Percentiles rank a stretch among this genome's conserved stretches.
Evolutionary conservation across 2,888 invertebrate genomes (phyloP).

Genomic region (Gandaritis pyraliata): DNA sequence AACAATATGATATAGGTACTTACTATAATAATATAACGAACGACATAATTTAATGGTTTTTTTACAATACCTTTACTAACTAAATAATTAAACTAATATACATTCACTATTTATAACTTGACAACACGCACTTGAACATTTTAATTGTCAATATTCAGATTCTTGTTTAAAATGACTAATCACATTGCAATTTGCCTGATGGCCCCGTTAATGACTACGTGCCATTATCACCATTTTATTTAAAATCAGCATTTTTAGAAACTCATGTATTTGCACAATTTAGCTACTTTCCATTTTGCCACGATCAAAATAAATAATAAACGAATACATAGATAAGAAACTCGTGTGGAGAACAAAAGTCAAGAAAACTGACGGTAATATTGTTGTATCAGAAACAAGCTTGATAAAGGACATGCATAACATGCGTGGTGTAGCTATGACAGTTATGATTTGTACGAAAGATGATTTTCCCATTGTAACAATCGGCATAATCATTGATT

Average conservation of each 20-base stretch:
- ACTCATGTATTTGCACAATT: constrained; percentile 31
- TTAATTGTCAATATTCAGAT: constrained; percentile 1
- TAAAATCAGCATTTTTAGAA: constrained; percentile 40
- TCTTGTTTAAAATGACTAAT: constrained; percentile 23
- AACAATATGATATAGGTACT: no score
- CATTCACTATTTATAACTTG: neutral
- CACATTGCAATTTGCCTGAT: constrained; percentile 30
- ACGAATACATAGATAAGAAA: constrained; percentile 20
- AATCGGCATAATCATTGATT: no score
- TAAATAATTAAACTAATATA: no score
- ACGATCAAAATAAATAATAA: neutral
- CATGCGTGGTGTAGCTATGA: no score
- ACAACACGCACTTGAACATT: neutral
- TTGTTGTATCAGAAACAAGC: no score
- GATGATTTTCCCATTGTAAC: no score
- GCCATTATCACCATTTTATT: constrained; percentile 34
- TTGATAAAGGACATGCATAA: no score
- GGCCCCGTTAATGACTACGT: constrained; percentile 35
- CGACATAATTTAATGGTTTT: neutral
- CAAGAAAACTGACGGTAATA: neutral
- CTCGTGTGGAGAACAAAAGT: neutral
- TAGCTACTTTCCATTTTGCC: constrained; percentile 6
- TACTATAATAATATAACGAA: no score
- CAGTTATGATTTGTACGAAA: no score
- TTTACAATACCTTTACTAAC: no score